Evolutionary conservation across 2,888 invertebrate genomes (phyloP).

Genomic region (Lycocerus yunnanus): DNA sequence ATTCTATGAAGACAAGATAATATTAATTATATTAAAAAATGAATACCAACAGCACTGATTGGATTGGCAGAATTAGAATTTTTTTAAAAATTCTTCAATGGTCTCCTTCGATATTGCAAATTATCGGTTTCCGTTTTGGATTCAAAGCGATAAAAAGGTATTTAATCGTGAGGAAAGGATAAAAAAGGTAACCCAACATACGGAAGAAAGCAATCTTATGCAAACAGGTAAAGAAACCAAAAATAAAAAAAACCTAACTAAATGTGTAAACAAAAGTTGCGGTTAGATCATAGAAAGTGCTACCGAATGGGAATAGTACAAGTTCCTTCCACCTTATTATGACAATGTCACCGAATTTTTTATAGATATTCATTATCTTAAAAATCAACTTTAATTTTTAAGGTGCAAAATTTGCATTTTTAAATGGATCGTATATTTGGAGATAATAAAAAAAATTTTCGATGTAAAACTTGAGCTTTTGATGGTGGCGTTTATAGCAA

Average conservation of each 20-base stretch:
- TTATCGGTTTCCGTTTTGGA: not conserved
- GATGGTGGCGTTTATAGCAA: slow-evolving; percentile 30
- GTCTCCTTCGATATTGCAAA: too few relatives aligned
- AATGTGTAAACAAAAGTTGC: slow-evolving; percentile 25
- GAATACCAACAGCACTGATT: not conserved
- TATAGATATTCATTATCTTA: not conserved
- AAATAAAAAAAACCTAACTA: slow-evolving; percentile 22
- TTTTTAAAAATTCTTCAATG: too few relatives aligned
- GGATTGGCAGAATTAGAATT: too few relatives aligned
- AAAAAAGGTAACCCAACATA: not conserved
- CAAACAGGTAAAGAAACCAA: slow-evolving; percentile 3
- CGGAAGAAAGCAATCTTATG: not conserved
- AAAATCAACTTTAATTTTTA: not conserved
- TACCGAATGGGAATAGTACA: slow-evolving; percentile 15
- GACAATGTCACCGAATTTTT: not conserved
- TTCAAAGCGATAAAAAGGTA: not conserved
- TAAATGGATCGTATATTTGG: not conserved
- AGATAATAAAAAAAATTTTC: slow-evolving; percentile 7
- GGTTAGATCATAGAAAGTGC: slow-evolving; percentile 12
- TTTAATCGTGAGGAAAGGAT: not conserved
- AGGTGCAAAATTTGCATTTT: not conserved
- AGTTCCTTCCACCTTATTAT: slow-evolving; percentile 15
- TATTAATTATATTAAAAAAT: slow-evolving; percentile 3
- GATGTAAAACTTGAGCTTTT: slow-evolving; percentile 18
- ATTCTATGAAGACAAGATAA: not conserved